Conservation (phyloP, 1,140 invertebrate species). For the Pissodes strobi region DNA sequence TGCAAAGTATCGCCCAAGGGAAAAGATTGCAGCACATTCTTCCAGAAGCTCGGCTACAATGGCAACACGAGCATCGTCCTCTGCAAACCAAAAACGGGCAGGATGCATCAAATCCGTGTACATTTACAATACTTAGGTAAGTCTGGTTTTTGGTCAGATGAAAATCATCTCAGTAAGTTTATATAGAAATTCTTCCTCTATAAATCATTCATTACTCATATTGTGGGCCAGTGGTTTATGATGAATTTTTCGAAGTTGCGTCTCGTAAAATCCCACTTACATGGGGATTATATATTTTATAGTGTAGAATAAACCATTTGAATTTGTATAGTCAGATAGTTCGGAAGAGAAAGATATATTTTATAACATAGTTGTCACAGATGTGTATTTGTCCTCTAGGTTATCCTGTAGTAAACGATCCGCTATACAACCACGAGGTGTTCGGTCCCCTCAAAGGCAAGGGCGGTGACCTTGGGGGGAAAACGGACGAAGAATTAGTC, state of each 20-base stretch:
- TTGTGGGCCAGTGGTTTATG: too few species aligned
- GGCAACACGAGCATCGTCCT: slow-evolving; percentile 87
- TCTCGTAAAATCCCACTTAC: too few species aligned
- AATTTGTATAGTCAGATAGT: too few species aligned
- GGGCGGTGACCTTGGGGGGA: slow-evolving; percentile 87
- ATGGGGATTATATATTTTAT: too few species aligned
- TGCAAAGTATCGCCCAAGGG: slow-evolving; percentile 89
- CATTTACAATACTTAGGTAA: slow-evolving; percentile 94
- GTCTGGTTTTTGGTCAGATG: neutral
- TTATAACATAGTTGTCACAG: too few species aligned
- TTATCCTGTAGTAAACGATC: slow-evolving; percentile 96
- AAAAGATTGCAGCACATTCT: slow-evolving; percentile 88
- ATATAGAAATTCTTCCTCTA: too few species aligned
- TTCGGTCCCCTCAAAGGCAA: slow-evolving; percentile 92
- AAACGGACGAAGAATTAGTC: slow-evolving; percentile 88
- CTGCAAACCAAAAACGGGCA: slow-evolving; percentile 90
- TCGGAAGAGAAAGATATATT: too few species aligned
- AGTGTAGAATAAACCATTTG: too few species aligned
- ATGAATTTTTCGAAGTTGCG: too few species aligned
- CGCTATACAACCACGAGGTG: slow-evolving; percentile 90
- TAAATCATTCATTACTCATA: too few species aligned
- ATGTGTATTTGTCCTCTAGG: too few species aligned
- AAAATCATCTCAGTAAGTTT: too few species aligned
- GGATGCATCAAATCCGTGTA: slow-evolving; percentile 99
- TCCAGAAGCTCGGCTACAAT: slow-evolving; percentile 87